phyloP scores from a whole-genome alignment of 2,113 vertebrate species.

The Cebidichthys violaceus region DNA sequence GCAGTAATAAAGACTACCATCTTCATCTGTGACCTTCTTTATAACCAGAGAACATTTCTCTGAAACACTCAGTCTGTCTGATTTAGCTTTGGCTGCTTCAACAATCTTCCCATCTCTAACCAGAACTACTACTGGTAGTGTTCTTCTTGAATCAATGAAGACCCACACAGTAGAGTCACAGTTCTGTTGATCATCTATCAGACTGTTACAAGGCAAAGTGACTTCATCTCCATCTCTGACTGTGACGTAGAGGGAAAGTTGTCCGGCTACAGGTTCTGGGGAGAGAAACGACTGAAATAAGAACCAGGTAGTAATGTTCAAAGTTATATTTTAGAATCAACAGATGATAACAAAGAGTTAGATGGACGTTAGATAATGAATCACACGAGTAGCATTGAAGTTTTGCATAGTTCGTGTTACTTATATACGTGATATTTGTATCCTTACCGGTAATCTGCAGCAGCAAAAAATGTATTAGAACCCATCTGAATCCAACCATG shows the following conservation, averaged over 20 bases:
- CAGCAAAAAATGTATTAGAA: background rate
- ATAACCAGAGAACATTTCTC: no score
- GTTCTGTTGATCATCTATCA: accelerated
- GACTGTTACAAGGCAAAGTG: slow-evolving; percentile 2
- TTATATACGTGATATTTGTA: background rate
- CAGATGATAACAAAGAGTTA: background rate
- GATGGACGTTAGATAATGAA: background rate
- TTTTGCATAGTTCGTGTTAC: background rate
- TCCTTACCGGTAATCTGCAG: background rate
- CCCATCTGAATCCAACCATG: background rate
- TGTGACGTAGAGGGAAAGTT: accelerated
- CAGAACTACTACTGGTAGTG: no score
- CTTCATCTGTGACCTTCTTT: no score
- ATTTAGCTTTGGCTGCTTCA: no score
- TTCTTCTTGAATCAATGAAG: accelerated
- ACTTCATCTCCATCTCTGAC: background rate
- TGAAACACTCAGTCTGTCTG: no score
- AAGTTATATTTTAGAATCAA: background rate
- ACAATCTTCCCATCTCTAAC: no score
- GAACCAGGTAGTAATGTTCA: background rate
- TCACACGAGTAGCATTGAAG: no score
- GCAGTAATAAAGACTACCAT: accelerated
- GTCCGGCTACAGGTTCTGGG: background rate
- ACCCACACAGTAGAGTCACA: background rate
- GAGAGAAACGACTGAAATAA: background rate